phyloP scores from a whole-genome alignment of 2,113 vertebrate genomes.

The Brevimyrus niger region DNA sequence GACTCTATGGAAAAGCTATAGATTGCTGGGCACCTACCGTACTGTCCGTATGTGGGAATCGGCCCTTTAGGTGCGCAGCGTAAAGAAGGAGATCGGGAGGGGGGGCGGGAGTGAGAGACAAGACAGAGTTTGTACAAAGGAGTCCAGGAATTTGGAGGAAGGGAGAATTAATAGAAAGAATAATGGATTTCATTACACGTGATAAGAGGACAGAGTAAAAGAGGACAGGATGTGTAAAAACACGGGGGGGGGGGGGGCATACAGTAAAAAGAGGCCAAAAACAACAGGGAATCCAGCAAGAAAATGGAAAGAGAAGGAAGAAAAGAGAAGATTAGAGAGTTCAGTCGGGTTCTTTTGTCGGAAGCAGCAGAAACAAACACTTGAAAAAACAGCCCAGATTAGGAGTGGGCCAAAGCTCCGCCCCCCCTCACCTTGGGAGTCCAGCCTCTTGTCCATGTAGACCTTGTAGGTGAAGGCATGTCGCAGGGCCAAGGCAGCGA shows the following conservation, averaged over 20 bases:
- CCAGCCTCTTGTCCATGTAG: conserved; percentile 85
- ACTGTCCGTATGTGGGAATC: conserved; percentile 78
- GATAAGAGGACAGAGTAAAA: not conserved
- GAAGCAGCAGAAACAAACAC: not conserved
- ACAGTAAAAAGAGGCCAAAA: not conserved
- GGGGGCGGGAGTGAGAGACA: not conserved
- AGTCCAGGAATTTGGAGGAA: not conserved
- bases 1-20: not conserved
- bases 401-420: not conserved
- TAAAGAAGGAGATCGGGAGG: not conserved
- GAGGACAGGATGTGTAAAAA: not conserved
- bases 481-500: conserved; percentile 82
- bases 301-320: not conserved
- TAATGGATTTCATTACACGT: not conserved
- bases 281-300: not conserved
- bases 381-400: not conserved
- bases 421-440: conserved; percentile 78
- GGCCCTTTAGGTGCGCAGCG: conserved; percentile 53
- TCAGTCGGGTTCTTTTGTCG: not conserved
- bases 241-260: not conserved
- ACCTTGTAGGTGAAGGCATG: conserved; percentile 91
- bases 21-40: conserved; percentile 72
- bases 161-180: not conserved
- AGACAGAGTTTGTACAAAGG: not conserved
- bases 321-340: not conserved